Evolutionary conservation across 1,140 invertebrate genomes (phyloP).

Genomic region (Euura lappo): DNA sequence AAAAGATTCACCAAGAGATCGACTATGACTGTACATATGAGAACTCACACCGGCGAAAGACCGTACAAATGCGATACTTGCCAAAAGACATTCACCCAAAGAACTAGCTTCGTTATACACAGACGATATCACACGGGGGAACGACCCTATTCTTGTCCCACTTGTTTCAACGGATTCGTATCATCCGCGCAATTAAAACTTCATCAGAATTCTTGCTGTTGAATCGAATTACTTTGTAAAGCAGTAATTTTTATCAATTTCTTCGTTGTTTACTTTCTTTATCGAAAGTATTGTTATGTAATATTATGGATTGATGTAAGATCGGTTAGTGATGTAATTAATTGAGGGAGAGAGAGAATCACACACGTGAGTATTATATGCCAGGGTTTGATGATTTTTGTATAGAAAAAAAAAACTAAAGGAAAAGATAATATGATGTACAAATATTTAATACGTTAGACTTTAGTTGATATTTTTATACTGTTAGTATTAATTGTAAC

Average conservation of each 20-base stretch:
- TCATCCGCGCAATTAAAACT: not conserved
- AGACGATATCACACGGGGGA: not conserved
- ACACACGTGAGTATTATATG: too few species aligned
- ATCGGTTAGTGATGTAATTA: too few species aligned
- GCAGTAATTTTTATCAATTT: not conserved
- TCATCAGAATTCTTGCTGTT: conserved; percentile 9
- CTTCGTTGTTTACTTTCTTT: not conserved
- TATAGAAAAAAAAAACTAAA: too few species aligned
- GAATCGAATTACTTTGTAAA: not conserved
- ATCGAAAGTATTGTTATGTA: not conserved
- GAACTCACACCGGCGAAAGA: conserved; percentile 56
- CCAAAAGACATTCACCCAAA: not conserved
- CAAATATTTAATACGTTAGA: too few species aligned
- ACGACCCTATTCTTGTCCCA: not conserved
- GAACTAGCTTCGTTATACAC: not conserved
- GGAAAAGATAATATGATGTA: too few species aligned
- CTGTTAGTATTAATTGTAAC: too few species aligned
- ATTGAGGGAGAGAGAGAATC: too few species aligned
- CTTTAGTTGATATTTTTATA: too few species aligned
- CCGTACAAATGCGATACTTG: conserved; percentile 46
- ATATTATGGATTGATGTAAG: too few species aligned
- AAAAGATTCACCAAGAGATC: conserved; percentile 61
- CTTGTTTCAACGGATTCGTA: conserved; percentile 8
- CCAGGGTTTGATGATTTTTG: too few species aligned
- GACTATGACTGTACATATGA: conserved; percentile 41